Conservation (phyloP, 2,113 vertebrate species). For the Peromyscus leucopus region DNA sequence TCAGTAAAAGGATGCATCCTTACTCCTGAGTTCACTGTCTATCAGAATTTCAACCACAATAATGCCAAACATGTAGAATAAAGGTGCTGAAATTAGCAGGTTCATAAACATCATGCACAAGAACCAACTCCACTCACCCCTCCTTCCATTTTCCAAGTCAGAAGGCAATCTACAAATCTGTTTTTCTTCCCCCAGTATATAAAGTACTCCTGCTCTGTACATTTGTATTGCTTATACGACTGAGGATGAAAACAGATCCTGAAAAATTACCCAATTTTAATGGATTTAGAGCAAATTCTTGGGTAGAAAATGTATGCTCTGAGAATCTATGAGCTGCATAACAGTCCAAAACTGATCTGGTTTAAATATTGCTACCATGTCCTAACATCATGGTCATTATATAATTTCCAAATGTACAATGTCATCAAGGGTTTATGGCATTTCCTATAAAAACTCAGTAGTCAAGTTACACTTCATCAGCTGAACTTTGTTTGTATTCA, state of each 20-base stretch:
- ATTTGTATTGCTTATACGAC: slow-evolving; percentile 22
- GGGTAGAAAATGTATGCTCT: slow-evolving; percentile 39
- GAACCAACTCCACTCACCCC: not conserved
- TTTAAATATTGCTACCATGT: slow-evolving; percentile 66
- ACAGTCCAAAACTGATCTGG: slow-evolving; percentile 54
- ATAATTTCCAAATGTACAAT: slow-evolving; percentile 57
- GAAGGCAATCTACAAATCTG: slow-evolving; percentile 24
- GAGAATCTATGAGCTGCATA: slow-evolving; percentile 39
- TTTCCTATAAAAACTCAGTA: slow-evolving; percentile 73
- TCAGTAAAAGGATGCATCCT: not conserved
- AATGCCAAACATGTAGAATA: not conserved
- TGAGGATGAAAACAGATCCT: slow-evolving; percentile 57
- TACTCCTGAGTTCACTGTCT: not conserved
- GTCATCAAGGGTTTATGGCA: slow-evolving; percentile 70
- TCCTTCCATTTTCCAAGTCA: not conserved
- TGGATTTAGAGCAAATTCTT: slow-evolving; percentile 34
- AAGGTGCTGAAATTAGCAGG: not conserved
- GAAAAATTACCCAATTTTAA: slow-evolving; percentile 59
- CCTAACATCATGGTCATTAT: slow-evolving; percentile 52
- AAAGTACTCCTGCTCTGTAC: slow-evolving; percentile 56
- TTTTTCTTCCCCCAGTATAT: slow-evolving; percentile 56
- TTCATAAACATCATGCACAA: not conserved
- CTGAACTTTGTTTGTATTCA: slow-evolving; percentile 41
- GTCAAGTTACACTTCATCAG: slow-evolving; percentile 72
- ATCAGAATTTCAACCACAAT: not conserved